Evolutionary conservation across 2,113 vertebrate genomes (phyloP), one percentile per base, ranked within the genome.

Genomic region (Triplophysa dalaica): DNA sequence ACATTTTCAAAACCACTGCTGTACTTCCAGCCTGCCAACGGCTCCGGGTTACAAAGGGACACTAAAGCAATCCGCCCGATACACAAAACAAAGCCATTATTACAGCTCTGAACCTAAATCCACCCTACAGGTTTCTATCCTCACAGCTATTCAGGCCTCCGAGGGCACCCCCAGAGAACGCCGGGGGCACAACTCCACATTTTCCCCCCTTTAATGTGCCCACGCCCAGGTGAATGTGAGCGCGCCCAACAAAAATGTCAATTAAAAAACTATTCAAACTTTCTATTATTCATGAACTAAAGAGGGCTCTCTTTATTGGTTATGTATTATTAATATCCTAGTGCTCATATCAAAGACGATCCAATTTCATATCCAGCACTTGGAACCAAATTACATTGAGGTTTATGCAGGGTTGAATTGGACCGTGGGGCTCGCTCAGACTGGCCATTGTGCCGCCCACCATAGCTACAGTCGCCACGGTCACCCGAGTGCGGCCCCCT

Each of bases 241-340:
- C 8, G 66, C 8, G 24, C 33, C 64, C 80, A 77, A 68, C 78
- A 43, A 65, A 83, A 84, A 83, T 70, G 82, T 86, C 81, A 82
- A 84, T 85, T 86, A 86, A 86, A 87, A 77, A 63, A 81, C 78
- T 77, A 83, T 85, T 83, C 76, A 84, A 75, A 82, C 66, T 63
- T 70, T 88, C 64, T 82, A 84, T 86, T 85, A 86, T 85, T 85
- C 84, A 88, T 85, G 81, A 81, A 81, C 65, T 72, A 66, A 62
- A 41, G 62, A 60, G 77, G 75, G 45, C 50, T 79, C 70, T 78
- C 77, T 85, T 65, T 77, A 79, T 72, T 45, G 70, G 61, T 54
- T 58, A 83, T 88, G 77, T 68, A 85, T 86, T 86, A 88, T 88
- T 86, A 84, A 86, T 82, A 82, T 54, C 63, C 43, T 26, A 38